Evolutionary conservation across 2,797 vertebrate genomes (phyloP).

Genomic region (Rhincodon typus): DNA sequence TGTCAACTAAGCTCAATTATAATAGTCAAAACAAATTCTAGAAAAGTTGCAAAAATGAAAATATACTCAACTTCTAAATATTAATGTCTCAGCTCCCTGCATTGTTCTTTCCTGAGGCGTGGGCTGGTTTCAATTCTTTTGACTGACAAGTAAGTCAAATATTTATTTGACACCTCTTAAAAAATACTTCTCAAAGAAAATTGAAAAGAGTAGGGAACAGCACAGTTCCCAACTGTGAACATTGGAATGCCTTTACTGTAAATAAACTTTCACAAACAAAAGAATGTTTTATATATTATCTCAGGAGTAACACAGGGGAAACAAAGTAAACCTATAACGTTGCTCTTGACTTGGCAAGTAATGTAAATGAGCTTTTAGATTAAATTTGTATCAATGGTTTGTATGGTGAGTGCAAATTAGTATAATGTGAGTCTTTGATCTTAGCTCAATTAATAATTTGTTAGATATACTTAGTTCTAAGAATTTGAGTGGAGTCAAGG

Average conservation of each 20-base stretch:
- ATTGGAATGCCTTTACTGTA: constrained; percentile 30
- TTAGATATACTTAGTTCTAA: constrained; percentile 32
- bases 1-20: background rate
- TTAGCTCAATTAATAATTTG: constrained; percentile 37
- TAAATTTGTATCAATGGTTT: constrained; percentile 37
- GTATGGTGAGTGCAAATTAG: constrained; percentile 36
- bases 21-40: background rate
- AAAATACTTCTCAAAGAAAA: background rate
- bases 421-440: constrained; percentile 37
- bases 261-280: constrained; percentile 13
- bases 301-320: constrained; percentile 31
- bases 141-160: background rate
- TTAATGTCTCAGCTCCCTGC: background rate
- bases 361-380: constrained; percentile 32
- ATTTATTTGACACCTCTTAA: background rate
- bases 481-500: constrained; percentile 33
- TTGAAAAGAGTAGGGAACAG: background rate
- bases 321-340: background rate
- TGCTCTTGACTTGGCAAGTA: constrained; percentile 9
- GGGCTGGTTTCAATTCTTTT: background rate
- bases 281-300: constrained; percentile 32
- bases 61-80: background rate
- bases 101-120: background rate
- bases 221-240: background rate
- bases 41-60: background rate